Evolutionary conservation across 2,888 invertebrate species (phyloP).

Genomic region (Pollenia griseotomentosa): DNA sequence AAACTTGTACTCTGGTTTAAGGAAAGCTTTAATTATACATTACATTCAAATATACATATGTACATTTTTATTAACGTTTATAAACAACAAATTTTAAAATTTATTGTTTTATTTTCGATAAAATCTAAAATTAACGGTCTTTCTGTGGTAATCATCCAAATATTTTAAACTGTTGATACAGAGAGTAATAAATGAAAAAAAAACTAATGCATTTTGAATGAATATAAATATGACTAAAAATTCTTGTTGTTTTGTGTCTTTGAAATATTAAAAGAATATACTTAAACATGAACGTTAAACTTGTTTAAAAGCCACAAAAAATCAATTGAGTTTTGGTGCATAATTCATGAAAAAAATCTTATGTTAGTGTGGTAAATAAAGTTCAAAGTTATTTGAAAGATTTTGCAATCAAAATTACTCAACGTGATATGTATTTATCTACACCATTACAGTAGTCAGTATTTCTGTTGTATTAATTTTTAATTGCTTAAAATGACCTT

Average conservation of each 20-base stretch:
- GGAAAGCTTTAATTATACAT: not conserved
- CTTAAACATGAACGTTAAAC: conserved; percentile 2
- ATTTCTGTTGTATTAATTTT: conserved; percentile 29
- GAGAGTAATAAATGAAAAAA: not conserved
- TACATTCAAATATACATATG: not conserved
- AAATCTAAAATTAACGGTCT: not conserved
- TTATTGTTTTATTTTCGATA: not conserved
- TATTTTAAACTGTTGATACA: not conserved
- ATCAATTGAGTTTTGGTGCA: not conserved
- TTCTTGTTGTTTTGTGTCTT: not conserved
- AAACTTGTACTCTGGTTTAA: not conserved
- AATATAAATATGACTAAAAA: not conserved
- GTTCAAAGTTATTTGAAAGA: conserved; percentile 52
- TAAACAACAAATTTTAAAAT: too few relatives aligned
- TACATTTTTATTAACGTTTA: too few relatives aligned
- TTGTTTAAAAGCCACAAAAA: conserved; percentile 27
- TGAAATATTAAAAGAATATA: not conserved
- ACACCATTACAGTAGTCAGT: not conserved
- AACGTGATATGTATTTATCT: conserved; percentile 39
- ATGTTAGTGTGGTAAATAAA: conserved; percentile 18
- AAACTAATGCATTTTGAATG: not conserved
- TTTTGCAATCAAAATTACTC: conserved; percentile 47
- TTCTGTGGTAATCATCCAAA: not conserved
- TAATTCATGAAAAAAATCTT: not conserved
- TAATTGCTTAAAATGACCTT: conserved; percentile 65